phyloP scores from a whole-genome alignment of 2,888 invertebrate genomes.

The Drosophila glabriapex region DNA sequence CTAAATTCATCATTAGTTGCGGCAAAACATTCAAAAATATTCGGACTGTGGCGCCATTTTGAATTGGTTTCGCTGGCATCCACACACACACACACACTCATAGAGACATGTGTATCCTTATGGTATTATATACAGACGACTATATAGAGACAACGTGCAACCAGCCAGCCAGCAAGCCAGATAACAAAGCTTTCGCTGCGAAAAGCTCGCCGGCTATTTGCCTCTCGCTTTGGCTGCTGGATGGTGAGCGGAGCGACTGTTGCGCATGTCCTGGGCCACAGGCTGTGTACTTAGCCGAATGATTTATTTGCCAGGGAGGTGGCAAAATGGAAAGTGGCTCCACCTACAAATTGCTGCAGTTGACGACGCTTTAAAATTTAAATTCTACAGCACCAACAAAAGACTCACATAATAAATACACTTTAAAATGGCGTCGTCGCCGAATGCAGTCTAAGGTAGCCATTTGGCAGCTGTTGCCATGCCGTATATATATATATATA shows the following conservation, averaged over 20 bases:
- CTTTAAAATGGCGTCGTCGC: constrained; percentile 67
- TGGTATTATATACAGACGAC: constrained; percentile 22
- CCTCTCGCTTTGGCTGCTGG: constrained; percentile 69
- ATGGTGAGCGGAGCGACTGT: constrained; percentile 50
- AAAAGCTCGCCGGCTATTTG: constrained; percentile 53
- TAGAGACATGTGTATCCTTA: constrained; percentile 3
- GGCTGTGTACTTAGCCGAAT: constrained; percentile 70
- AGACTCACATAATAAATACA: constrained; percentile 7
- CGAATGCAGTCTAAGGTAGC: constrained; percentile 20
- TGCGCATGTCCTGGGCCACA: constrained; percentile 80
- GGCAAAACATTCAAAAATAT: constrained; percentile 39
- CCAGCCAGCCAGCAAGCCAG: constrained; percentile 67
- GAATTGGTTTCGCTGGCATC: constrained; percentile 50
- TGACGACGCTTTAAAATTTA: constrained; percentile 34
- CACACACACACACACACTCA: constrained; percentile 23
- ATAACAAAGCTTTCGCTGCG: constrained; percentile 62
- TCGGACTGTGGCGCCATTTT: constrained; percentile 69
- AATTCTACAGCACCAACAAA: constrained; percentile 18
- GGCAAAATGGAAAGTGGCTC: constrained; percentile 73
- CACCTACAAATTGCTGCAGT: constrained; percentile 46
- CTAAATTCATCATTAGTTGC: constrained; percentile 41
- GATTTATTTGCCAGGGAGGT: constrained; percentile 76
- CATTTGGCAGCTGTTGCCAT: constrained; percentile 61
- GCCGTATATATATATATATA: constrained; percentile 24
- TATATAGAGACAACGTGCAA: constrained; percentile 35